Evolutionary conservation across 2,113 vertebrate genomes (phyloP).

Genomic region (Platysteira castanea): DNA sequence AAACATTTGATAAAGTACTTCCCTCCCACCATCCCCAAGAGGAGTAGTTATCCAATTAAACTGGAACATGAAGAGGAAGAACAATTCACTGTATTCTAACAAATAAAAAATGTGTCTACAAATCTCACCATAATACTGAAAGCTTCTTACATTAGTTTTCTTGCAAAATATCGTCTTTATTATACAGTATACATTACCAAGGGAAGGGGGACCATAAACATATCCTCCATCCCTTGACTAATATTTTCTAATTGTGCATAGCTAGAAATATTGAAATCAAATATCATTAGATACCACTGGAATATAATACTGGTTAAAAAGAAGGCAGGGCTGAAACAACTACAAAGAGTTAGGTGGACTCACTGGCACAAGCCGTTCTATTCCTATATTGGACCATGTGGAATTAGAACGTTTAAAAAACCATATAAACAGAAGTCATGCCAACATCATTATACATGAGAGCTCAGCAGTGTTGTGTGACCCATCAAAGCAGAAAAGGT

Average conservation of each 20-base stretch:
- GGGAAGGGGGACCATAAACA: slow-evolving; percentile 13
- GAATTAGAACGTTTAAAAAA: slow-evolving; percentile 12
- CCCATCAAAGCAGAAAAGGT: not conserved
- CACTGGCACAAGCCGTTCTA: slow-evolving; percentile 25
- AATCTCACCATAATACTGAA: slow-evolving; percentile 76
- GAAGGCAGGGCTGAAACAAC: slow-evolving; percentile 53
- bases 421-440: not conserved
- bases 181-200: slow-evolving; percentile 75
- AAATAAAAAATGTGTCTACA: slow-evolving; percentile 68
- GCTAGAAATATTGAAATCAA: slow-evolving; percentile 74
- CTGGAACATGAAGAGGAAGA: slow-evolving; percentile 28
- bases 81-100: slow-evolving; percentile 54
- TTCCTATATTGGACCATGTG: not conserved
- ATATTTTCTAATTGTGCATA: slow-evolving; percentile 77
- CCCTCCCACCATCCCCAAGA: not conserved
- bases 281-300: slow-evolving; percentile 72
- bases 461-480: slow-evolving; percentile 13
- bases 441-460: not conserved
- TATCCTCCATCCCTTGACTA: slow-evolving; percentile 54
- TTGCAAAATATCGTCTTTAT: slow-evolving; percentile 77
- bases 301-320: slow-evolving; percentile 74
- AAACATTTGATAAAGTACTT: slow-evolving; percentile 33
- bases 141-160: slow-evolving; percentile 75
- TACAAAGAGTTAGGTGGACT: slow-evolving; percentile 50
- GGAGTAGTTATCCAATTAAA: slow-evolving; percentile 35